Evolutionary conservation across 2,113 vertebrate genomes (phyloP).

Genomic region (Orycteropus afer): DNA sequence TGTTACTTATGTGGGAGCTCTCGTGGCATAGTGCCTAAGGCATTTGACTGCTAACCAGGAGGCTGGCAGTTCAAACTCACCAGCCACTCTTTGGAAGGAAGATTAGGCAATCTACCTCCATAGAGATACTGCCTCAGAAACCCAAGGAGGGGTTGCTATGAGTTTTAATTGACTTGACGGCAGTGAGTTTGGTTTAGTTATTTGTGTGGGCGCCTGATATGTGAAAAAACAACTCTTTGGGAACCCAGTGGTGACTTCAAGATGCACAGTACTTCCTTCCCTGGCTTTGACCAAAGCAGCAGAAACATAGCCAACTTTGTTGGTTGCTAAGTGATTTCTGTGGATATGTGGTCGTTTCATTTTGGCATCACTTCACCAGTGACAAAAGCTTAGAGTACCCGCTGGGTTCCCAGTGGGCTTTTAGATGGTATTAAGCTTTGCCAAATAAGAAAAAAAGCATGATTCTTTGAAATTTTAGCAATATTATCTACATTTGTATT

Average conservation of each 20-base stretch:
- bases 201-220: not conserved
- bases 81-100: no score
- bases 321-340: conserved; percentile 37
- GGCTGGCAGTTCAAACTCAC: no score
- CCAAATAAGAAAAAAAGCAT: conserved; percentile 24
- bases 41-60: no score
- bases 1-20: no score
- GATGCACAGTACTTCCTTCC: conserved; percentile 1
- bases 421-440: conserved; percentile 43
- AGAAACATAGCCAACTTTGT: conserved; percentile 54
- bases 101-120: no score
- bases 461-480: conserved; percentile 36
- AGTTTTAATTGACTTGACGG: no score
- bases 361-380: conserved; percentile 35
- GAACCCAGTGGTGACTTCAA: conserved; percentile 46
- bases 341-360: conserved; percentile 36
- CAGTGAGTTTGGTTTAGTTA: no score
- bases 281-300: conserved; percentile 26
- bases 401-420: conserved; percentile 42
- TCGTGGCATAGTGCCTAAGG: no score
- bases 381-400: not conserved
- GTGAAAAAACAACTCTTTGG: not conserved
- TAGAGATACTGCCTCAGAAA: no score
- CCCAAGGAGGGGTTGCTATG: no score
- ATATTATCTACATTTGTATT: conserved; percentile 21